Conservation (phyloP, 2,113 vertebrate genomes). For the Stigmatopora argus region DNA sequence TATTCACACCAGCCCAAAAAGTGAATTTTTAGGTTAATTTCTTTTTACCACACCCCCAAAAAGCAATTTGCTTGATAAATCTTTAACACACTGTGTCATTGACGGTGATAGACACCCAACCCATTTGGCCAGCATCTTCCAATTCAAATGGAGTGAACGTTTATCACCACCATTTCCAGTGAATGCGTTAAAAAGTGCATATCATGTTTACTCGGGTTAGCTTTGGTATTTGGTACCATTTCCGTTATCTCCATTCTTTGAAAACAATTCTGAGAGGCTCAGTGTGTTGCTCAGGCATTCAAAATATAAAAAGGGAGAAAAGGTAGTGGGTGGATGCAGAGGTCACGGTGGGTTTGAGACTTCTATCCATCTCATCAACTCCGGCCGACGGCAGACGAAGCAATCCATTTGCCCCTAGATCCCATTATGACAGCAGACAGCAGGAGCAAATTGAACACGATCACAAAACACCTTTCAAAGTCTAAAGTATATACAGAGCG, state of each 20-base stretch:
- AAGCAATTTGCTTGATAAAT: no score
- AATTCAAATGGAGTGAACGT: no score
- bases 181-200: no score
- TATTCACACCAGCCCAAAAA: no score
- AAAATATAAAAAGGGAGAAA: constrained; percentile 27
- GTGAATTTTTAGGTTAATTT: no score
- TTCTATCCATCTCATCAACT: constrained; percentile 56
- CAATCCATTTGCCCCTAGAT: constrained; percentile 51
- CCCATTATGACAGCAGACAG: constrained; percentile 55
- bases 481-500: background rate
- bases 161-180: no score
- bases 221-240: no score
- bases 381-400: constrained; percentile 38
- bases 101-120: no score
- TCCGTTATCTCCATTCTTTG: background rate
- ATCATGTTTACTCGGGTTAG: no score
- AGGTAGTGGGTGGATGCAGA: constrained; percentile 27
- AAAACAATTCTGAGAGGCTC: background rate
- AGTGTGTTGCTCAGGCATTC: background rate
- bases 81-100: no score
- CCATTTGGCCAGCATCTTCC: no score
- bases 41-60: no score
- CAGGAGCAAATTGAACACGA: constrained; percentile 39
- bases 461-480: constrained; percentile 25
- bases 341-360: constrained; percentile 50